Conservation (phyloP, 2,888 invertebrate species). For the Hoplodrina blanda region DNA sequence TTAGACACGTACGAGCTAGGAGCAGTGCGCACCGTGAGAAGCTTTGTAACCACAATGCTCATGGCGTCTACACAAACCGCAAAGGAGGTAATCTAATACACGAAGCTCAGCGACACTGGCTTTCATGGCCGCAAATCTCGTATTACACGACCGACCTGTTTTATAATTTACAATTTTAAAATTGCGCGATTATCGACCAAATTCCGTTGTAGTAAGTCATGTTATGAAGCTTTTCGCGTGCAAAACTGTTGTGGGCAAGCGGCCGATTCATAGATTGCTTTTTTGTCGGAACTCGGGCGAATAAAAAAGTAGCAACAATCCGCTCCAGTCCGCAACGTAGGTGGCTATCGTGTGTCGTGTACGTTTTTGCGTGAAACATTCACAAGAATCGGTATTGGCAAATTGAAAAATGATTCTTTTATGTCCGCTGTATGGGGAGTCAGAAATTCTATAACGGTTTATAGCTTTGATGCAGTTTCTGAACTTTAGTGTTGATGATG, state of each 20-base stretch:
- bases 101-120: constrained; percentile 89
- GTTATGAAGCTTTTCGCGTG: constrained; percentile 64
- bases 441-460: constrained; percentile 41
- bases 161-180: constrained; percentile 57
- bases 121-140: constrained; percentile 88
- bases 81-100: constrained; percentile 89
- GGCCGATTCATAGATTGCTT: constrained; percentile 87
- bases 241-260: constrained; percentile 72
- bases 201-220: constrained; percentile 64
- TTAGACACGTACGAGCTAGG: constrained; percentile 77
- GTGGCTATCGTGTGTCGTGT: constrained; percentile 81
- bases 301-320: constrained; percentile 80
- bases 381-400: constrained; percentile 74
- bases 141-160: constrained; percentile 78
- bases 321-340: constrained; percentile 75
- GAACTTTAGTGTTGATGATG: constrained; percentile 23
- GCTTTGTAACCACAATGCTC: constrained; percentile 85
- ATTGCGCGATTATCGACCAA: constrained; percentile 70
- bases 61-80: constrained; percentile 87
- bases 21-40: constrained; percentile 84
- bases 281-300: constrained; percentile 83
- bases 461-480: constrained; percentile 43
- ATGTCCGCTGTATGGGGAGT: constrained; percentile 56
- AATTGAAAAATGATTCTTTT: constrained; percentile 67
- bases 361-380: constrained; percentile 75